Evolutionary conservation across 2,888 invertebrate species (phyloP), one percentile per base, ranked within the genome.

Genomic region (Bembecia ichneumoniformis): DNA sequence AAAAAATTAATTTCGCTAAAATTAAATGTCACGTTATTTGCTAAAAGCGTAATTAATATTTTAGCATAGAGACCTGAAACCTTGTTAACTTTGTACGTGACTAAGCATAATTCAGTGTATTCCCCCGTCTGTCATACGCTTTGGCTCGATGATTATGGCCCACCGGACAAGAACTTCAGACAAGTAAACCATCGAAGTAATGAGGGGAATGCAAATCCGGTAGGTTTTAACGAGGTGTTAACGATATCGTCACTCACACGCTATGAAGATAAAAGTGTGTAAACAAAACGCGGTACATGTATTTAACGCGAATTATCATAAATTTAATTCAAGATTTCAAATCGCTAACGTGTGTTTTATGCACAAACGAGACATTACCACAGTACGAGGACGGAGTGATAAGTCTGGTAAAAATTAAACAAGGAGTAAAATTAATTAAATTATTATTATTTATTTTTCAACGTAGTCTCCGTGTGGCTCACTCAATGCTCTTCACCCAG

Each of bases 21-120:
- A 28, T 9, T 28, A 28, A 28, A 9, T 9, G 28, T 28, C 28
- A 28, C 5, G 9, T 28, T 28, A 28, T 28, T 28, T 28, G 7
- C 28, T 7, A 28, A 28, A 28, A 28, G 28, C 7, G 7, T 28
- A 28, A 28, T 28, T 28, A 28, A 28, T 28, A 28, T 28, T 28
- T 28, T 28, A 74, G 68, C 67, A 77, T 77, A 78, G 81, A 77
- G 73, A 71, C 60, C 40, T 54, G 72, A 73, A 77, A 75, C 75
- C 61, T 63, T 71, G 71, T 60, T 40, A 47, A 51, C 63, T 63
- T 60, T 59, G 67, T 66, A 78, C 86, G 84, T 86, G 86, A 71
- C 77, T 66, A 56, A 64, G 84, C 82, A 86, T 86, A 86, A 82
- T 79, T 82, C 74, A 75, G 60, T 73, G 73, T 69, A 73, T 66